These are phyloP conservation scores for Grus americana DNA, from an alignment of 2,113 vertebrate genomes.

Conservation along the genomic window DNA sequence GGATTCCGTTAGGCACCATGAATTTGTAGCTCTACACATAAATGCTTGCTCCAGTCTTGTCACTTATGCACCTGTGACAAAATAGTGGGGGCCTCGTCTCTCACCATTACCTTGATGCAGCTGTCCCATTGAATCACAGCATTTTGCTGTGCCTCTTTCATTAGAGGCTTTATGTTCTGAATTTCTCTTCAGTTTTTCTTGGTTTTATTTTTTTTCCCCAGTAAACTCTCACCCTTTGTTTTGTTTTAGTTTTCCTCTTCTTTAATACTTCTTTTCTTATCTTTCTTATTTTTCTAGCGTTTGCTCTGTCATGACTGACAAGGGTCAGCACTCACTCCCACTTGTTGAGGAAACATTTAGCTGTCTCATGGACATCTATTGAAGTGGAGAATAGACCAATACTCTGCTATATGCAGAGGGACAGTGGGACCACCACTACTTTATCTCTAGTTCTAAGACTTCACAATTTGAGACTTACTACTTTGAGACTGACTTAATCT, in stretches of 20 bases:
- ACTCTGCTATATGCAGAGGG: neutral
- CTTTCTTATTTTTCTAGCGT: neutral
- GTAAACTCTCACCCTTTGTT: neutral
- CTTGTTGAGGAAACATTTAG: neutral
- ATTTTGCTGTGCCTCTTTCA: neutral
- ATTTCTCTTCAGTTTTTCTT: neutral
- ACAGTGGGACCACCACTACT: neutral
- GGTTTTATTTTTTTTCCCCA: neutral
- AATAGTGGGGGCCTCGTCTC: neutral
- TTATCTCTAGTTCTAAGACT: neutral
- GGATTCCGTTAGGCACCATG: neutral
- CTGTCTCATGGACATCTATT: neutral
- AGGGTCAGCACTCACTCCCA: neutral
- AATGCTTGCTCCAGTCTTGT: neutral
- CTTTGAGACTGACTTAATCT: neutral
- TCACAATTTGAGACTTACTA: neutral
- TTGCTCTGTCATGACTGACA: neutral
- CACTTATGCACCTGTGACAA: neutral
- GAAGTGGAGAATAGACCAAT: neutral
- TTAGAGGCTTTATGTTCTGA: neutral
- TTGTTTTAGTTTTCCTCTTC: neutral
- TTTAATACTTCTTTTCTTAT: neutral
- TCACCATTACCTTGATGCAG: neutral
- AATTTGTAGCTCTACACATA: neutral
- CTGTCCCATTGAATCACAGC: neutral